These are phyloP conservation scores for Nothobranchius furzeri DNA, from an alignment of 2,113 vertebrate species.

Conservation along the genomic window DNA sequence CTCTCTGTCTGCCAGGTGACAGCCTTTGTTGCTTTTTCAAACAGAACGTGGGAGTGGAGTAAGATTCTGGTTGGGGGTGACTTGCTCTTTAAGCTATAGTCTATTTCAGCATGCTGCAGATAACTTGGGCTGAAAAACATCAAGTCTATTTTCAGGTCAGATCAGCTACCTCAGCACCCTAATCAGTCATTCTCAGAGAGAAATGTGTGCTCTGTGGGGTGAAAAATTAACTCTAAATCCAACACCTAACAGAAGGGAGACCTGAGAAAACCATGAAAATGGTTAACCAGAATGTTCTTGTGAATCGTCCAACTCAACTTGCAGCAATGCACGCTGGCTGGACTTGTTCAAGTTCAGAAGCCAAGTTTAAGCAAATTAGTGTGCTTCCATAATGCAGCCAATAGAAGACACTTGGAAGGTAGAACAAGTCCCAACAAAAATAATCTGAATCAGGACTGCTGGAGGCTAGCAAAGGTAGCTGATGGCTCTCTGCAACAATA, in stretches of 20 bases:
- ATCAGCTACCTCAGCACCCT: too few species aligned
- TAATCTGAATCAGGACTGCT: constrained; percentile 25
- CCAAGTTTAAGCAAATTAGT: constrained; percentile 10
- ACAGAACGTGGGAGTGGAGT: too few species aligned
- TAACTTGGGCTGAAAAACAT: too few species aligned
- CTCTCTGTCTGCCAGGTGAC: too few species aligned
- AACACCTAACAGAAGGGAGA: background rate
- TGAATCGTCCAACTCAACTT: background rate
- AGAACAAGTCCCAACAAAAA: constrained; percentile 57
- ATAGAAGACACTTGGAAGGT: constrained; percentile 34
- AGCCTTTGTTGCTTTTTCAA: too few species aligned
- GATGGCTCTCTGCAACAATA: constrained; percentile 12
- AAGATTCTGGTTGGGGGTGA: too few species aligned
- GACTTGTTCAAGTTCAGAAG: background rate
- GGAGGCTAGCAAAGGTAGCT: constrained; percentile 25
- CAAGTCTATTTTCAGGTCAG: too few species aligned
- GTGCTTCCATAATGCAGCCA: constrained; percentile 4
- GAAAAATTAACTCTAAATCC: constrained; percentile 1
- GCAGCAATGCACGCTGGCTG: background rate
- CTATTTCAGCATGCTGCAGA: too few species aligned
- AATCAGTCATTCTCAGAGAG: too few species aligned
- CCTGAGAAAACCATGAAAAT: background rate
- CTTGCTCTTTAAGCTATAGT: too few species aligned
- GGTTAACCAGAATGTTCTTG: background rate
- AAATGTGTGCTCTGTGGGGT: too few species aligned